Percentiles rank a stretch among this genome's conserved stretches.
These are phyloP conservation scores for Hepsetus odoe DNA, from an alignment of 2,113 vertebrate genomes.

Conservation along the genomic window DNA sequence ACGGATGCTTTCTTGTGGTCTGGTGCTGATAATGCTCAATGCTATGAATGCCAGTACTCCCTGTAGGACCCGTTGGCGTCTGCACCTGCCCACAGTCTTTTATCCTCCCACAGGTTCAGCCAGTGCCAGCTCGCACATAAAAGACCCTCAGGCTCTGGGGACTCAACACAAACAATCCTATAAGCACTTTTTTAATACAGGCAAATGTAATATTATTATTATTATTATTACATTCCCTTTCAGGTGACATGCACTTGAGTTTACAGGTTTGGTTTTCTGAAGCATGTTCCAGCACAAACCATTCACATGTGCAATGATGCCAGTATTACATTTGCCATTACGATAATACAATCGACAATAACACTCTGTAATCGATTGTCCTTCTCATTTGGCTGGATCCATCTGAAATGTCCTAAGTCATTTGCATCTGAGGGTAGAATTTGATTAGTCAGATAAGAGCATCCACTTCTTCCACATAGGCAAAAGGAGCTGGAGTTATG, in stretches of 20 bases:
- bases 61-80: background rate
- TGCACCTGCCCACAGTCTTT: conserved; percentile 17
- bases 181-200: conserved; percentile 4
- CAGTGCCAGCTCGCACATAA: conserved; percentile 17
- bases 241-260: conserved; percentile 10
- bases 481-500: background rate
- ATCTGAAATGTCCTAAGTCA: background rate
- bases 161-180: conserved; percentile 25
- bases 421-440: conserved; percentile 4
- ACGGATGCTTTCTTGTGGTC: conserved; percentile 22
- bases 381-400: background rate
- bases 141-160: conserved; percentile 16
- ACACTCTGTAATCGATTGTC: too few species aligned
- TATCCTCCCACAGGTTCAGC: conserved; percentile 41
- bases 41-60: conserved; percentile 22
- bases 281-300: background rate
- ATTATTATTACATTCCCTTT: conserved; percentile 19
- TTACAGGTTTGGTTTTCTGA: conserved; percentile 18
- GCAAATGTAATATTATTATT: conserved; percentile 15
- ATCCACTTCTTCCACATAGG: background rate
- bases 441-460: background rate
- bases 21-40: conserved; percentile 27
- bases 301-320: conserved; percentile 14
- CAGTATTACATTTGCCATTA: conserved; percentile 24
- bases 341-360: background rate